phyloP scores from a whole-genome alignment of 2,113 vertebrate genomes.

The Esox niger region DNA sequence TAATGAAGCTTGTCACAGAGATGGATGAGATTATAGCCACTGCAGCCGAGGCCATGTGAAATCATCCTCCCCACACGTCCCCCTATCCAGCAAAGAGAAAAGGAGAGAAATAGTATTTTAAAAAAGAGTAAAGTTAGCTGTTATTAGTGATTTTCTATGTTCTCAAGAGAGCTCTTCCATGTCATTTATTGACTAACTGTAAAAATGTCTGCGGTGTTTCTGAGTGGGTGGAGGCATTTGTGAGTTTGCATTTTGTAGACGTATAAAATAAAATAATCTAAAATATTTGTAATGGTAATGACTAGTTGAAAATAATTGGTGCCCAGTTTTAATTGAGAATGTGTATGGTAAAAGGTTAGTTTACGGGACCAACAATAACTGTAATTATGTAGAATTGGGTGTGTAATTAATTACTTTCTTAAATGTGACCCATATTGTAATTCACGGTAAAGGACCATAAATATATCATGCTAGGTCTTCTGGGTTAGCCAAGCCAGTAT shows the following conservation, averaged over 20 bases:
- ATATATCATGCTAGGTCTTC: too few relatives aligned
- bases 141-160: slow-evolving; percentile 42
- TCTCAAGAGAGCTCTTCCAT: too few relatives aligned
- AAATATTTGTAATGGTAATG: slow-evolving; percentile 50
- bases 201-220: slow-evolving; percentile 20
- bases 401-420: too few relatives aligned
- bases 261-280: slow-evolving; percentile 57
- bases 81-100: slow-evolving; percentile 54
- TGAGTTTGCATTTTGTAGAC: too few relatives aligned
- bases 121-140: slow-evolving; percentile 40
- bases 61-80: slow-evolving; percentile 61
- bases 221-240: too few relatives aligned
- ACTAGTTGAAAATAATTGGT: slow-evolving; percentile 50
- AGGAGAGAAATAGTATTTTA: slow-evolving; percentile 1
- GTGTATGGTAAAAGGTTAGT: too few relatives aligned
- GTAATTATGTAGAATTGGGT: too few relatives aligned
- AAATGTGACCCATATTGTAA: too few relatives aligned
- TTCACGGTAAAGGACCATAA: too few relatives aligned
- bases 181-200: slow-evolving; percentile 49
- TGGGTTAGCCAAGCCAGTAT: too few relatives aligned
- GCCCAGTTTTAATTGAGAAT: neutral
- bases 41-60: slow-evolving; percentile 66
- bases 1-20: slow-evolving; percentile 80
- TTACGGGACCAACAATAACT: too few relatives aligned
- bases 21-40: slow-evolving; percentile 75